Conservation (phyloP, 2,888 invertebrate species). For the Drosophila koepferae region DNA sequence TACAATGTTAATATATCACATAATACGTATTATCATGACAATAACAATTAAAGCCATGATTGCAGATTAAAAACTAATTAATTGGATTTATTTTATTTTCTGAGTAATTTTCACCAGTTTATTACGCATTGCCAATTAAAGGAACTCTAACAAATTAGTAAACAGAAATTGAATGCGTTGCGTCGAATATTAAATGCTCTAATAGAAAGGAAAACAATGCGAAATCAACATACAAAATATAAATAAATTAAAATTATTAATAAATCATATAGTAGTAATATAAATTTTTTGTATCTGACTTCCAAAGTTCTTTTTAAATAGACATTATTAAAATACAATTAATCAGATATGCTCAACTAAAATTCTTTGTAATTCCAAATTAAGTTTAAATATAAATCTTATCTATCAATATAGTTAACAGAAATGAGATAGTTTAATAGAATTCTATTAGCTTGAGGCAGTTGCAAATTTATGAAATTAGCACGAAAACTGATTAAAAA, state of each 20-base stretch:
- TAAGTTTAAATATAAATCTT: slow-evolving; percentile 1
- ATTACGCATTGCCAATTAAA: slow-evolving; percentile 14
- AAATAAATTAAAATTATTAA: too few relatives aligned
- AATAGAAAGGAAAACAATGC: background rate
- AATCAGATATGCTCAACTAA: background rate
- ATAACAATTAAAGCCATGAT: background rate
- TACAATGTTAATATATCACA: background rate
- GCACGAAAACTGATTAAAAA: slow-evolving; percentile 3
- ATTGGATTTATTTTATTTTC: background rate
- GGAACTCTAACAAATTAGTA: background rate
- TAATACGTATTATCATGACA: background rate
- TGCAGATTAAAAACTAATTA: background rate
- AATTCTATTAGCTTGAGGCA: background rate
- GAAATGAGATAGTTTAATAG: background rate
- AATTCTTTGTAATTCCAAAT: background rate
- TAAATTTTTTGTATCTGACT: background rate
- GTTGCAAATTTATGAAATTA: background rate
- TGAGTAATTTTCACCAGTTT: background rate
- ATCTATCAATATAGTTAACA: background rate
- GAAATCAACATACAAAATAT: background rate
- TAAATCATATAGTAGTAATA: too few relatives aligned
- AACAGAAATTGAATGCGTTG: background rate
- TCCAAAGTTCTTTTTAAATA: background rate
- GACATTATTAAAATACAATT: background rate
- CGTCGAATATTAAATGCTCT: slow-evolving; percentile 11